Evolutionary conservation across 2,113 vertebrate genomes (phyloP).

Genomic region (Ellobius talpinus): DNA sequence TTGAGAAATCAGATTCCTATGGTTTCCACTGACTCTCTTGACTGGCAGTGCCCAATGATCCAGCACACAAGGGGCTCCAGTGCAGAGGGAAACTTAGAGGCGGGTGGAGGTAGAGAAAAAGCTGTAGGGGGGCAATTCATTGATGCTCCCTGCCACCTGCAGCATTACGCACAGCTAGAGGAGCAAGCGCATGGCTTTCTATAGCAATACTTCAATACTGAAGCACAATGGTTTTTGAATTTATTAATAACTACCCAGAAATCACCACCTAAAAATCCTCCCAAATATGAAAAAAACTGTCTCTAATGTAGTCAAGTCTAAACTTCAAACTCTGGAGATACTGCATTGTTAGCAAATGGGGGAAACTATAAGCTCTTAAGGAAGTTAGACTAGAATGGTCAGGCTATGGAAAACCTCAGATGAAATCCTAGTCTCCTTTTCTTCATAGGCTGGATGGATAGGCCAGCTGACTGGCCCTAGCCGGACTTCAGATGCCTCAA

Average conservation of each 20-base stretch:
- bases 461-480: background rate
- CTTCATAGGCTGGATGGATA: background rate
- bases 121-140: background rate
- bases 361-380: background rate
- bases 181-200: background rate
- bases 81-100: background rate
- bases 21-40: background rate
- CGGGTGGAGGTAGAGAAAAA: background rate
- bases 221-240: background rate
- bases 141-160: background rate
- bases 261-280: background rate
- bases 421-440: background rate
- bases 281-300: background rate
- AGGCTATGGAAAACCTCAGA: background rate
- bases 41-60: background rate
- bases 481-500: background rate
- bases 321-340: background rate
- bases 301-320: background rate
- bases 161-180: background rate
- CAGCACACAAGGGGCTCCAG: background rate
- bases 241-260: background rate
- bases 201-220: background rate
- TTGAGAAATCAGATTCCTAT: background rate
- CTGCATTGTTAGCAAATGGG: accelerated
- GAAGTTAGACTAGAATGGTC: background rate